phyloP scores from a whole-genome alignment of 2,113 vertebrate genomes.

The Nymphicus hollandicus region DNA sequence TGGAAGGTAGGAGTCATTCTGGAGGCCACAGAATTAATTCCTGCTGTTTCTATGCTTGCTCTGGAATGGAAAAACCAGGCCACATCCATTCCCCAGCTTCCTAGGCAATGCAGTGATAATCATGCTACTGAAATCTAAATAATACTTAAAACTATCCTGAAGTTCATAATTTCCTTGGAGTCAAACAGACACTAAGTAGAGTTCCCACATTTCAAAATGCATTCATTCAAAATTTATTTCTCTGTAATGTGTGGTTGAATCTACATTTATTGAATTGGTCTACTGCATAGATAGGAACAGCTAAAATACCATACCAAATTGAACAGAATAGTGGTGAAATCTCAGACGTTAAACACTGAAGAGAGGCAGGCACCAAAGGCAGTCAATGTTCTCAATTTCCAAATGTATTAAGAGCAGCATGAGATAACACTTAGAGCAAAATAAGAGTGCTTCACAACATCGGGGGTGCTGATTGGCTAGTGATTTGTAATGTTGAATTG shows the following conservation, averaged over 20 bases:
- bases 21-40: neutral
- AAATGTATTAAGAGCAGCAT: slow-evolving; percentile 44
- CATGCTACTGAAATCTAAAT: neutral
- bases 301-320: neutral
- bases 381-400: slow-evolving; percentile 32
- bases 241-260: neutral
- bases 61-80: neutral
- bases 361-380: slow-evolving; percentile 9
- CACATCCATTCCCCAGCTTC: neutral
- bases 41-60: neutral
- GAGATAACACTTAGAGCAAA: slow-evolving; percentile 14
- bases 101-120: neutral
- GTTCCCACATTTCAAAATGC: neutral
- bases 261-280: neutral
- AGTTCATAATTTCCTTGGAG: neutral
- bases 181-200: neutral
- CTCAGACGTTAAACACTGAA: neutral
- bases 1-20: neutral
- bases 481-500: slow-evolving; percentile 59
- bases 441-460: slow-evolving; percentile 54
- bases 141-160: neutral
- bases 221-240: neutral
- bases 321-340: neutral
- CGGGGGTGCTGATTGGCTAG: slow-evolving; percentile 42
- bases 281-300: neutral